These are phyloP conservation scores for Esox niger DNA, from an alignment of 2,113 vertebrate genomes.

Conservation along the genomic window DNA sequence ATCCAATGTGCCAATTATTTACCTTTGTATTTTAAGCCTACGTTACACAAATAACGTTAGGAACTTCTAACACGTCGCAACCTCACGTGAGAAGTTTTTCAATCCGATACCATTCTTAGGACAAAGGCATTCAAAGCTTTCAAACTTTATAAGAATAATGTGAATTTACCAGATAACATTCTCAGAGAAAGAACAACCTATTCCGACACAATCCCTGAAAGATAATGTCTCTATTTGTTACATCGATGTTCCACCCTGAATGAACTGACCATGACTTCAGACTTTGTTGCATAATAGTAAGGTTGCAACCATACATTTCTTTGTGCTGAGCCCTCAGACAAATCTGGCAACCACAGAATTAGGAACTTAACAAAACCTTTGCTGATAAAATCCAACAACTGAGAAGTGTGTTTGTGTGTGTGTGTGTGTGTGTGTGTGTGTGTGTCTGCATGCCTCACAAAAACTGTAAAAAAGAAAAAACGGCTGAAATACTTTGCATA, in stretches of 20 bases:
- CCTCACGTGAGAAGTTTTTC: not conserved
- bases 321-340: not conserved
- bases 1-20: not conserved
- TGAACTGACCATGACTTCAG: not conserved
- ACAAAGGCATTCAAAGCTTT: not conserved
- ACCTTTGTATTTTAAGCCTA: not conserved
- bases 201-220: not conserved
- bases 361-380: not conserved
- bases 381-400: too few species aligned
- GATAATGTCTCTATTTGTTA: not conserved
- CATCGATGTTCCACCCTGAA: not conserved
- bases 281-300: not conserved
- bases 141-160: not conserved
- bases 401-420: not conserved
- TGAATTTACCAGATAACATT: not conserved
- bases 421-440: too few species aligned
- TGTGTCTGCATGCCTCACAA: not conserved
- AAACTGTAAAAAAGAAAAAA: not conserved
- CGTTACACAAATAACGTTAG: not conserved
- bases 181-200: not conserved
- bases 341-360: not conserved
- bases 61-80: too few species aligned
- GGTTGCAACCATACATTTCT: conserved; percentile 8
- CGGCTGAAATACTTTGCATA: not conserved
- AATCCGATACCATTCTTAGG: not conserved